Evolutionary conservation across 2,113 vertebrate genomes (phyloP).

Genomic region (Rostratula benghalensis): DNA sequence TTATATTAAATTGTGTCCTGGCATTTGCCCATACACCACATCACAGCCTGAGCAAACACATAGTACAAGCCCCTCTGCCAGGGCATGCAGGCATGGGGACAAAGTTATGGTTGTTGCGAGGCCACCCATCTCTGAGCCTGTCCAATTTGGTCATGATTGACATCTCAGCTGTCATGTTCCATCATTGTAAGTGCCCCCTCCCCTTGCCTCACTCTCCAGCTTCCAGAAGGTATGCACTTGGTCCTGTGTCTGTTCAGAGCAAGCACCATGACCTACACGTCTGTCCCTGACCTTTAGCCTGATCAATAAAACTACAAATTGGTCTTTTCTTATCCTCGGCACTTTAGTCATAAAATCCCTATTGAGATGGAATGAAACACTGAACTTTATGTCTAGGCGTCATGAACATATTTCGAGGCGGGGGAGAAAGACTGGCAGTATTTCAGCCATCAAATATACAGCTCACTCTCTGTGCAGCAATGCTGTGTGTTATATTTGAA

Average conservation of each 20-base stretch:
- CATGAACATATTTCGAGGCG: slow-evolving; percentile 59
- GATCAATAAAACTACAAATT: slow-evolving; percentile 76
- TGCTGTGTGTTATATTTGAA: slow-evolving; percentile 31
- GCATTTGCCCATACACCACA: neutral
- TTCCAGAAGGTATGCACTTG: neutral
- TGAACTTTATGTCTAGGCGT: slow-evolving; percentile 68
- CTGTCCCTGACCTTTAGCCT: slow-evolving; percentile 75
- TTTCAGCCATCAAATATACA: slow-evolving; percentile 62
- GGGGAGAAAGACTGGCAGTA: slow-evolving; percentile 47
- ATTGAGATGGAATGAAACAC: slow-evolving; percentile 68
- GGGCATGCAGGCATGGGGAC: neutral
- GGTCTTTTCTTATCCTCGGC: slow-evolving; percentile 70
- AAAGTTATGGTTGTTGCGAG: neutral
- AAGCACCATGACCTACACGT: slow-evolving; percentile 64
- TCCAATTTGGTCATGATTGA: slow-evolving; percentile 44
- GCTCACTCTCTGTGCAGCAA: neutral
- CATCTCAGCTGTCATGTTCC: neutral
- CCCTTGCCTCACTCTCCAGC: neutral
- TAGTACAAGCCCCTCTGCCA: neutral
- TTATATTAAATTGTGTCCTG: slow-evolving; percentile 9
- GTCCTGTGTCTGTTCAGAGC: slow-evolving; percentile 30
- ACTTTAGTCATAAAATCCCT: slow-evolving; percentile 67
- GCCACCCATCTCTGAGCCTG: neutral
- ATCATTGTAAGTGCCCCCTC: neutral
- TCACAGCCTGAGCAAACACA: neutral